These are phyloP conservation scores for Drosophila ogumai DNA, from an alignment of 1,140 invertebrate species.

Conservation along the genomic window DNA sequence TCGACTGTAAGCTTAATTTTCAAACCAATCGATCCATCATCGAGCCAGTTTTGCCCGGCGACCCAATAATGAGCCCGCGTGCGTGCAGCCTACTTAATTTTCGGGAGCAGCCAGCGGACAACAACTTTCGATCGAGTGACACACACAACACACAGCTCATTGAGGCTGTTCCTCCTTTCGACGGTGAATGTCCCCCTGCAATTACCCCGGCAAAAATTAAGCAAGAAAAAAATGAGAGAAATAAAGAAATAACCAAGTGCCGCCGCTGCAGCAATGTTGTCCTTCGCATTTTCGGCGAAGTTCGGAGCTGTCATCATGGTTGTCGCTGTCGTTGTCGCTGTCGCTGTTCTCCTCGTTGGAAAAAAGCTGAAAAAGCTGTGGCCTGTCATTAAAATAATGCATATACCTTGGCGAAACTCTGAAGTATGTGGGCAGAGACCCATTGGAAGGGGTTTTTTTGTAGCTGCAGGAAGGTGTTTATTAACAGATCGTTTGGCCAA, in stretches of 20 bases:
- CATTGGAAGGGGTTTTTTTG: slow-evolving; percentile 14
- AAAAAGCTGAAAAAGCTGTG: slow-evolving; percentile 36
- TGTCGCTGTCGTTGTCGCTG: slow-evolving; percentile 30
- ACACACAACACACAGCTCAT: slow-evolving; percentile 38
- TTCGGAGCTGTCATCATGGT: slow-evolving; percentile 54
- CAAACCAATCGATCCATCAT: slow-evolving; percentile 31
- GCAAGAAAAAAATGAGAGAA: neutral
- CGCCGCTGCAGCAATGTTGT: slow-evolving; percentile 65
- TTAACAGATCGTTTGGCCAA: slow-evolving; percentile 83
- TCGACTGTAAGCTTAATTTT: slow-evolving; percentile 4
- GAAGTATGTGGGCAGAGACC: slow-evolving; percentile 76
- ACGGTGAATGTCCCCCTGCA: slow-evolving; percentile 76
- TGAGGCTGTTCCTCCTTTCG: slow-evolving; percentile 50
- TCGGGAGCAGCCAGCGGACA: slow-evolving; percentile 23
- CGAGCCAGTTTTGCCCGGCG: slow-evolving; percentile 15
- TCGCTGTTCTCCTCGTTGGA: slow-evolving; percentile 53
- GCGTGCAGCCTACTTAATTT: slow-evolving; percentile 44
- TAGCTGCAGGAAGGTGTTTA: slow-evolving; percentile 72
- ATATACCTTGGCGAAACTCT: slow-evolving; percentile 61
- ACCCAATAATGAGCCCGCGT: slow-evolving; percentile 44
- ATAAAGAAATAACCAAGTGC: slow-evolving; percentile 48
- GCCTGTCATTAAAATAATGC: slow-evolving; percentile 84
- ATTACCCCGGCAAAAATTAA: slow-evolving; percentile 44
- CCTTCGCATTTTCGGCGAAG: slow-evolving; percentile 66
- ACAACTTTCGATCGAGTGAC: slow-evolving; percentile 48